These are phyloP conservation scores for Parapsyche elsis DNA, from an alignment of 1,140 invertebrate species.

Conservation along the genomic window DNA sequence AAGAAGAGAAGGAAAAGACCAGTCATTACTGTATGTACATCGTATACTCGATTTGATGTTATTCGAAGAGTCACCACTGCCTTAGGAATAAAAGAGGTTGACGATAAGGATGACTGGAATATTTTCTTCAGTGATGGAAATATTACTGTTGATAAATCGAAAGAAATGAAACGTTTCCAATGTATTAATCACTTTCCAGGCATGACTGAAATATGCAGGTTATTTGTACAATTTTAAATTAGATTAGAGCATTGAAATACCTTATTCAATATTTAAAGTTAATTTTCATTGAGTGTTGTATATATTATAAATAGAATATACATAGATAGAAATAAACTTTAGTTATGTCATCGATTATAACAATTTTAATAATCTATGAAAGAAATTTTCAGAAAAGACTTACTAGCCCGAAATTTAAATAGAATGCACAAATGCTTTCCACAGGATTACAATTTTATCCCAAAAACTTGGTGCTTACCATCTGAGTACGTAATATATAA, in stretches of 20 bases:
- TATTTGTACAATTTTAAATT: constrained; percentile 1
- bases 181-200: constrained; percentile 94
- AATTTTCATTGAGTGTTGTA: no score
- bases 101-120: constrained; percentile 86
- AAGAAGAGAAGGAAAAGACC: constrained; percentile 58
- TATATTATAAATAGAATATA: background rate
- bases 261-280: constrained; percentile 1
- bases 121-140: constrained; percentile 90
- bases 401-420: constrained; percentile 86
- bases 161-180: constrained; percentile 91
- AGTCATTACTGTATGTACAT: constrained; percentile 74
- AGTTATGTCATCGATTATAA: no score
- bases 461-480: constrained; percentile 93
- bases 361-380: background rate
- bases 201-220: constrained; percentile 88
- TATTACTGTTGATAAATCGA: constrained; percentile 82
- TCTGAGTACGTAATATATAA: constrained; percentile 76
- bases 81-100: constrained; percentile 83
- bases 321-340: background rate
- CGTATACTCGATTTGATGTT: constrained; percentile 80
- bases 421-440: constrained; percentile 87
- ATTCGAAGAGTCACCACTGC: constrained; percentile 76
- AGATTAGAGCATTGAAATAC: background rate
- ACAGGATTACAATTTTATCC: constrained; percentile 91
- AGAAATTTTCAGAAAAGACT: constrained; percentile 74